Conservation (phyloP, 2,888 invertebrate genomes). For the Xanthia icteritia region DNA sequence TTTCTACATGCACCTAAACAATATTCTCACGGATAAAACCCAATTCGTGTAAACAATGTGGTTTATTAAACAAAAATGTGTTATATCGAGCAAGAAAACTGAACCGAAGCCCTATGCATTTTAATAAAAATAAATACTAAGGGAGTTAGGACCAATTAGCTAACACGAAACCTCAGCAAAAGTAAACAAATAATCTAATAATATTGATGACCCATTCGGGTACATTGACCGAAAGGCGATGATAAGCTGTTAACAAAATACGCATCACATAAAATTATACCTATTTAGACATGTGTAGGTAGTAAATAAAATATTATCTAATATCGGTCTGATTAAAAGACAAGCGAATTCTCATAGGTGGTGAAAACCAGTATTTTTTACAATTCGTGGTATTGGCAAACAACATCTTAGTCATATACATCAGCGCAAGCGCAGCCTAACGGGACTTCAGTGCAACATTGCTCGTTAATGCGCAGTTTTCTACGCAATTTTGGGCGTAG, state of each 20-base stretch:
- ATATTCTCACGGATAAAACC: neutral
- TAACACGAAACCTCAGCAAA: slow-evolving; percentile 12
- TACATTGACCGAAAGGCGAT: slow-evolving; percentile 35
- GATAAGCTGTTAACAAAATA: slow-evolving; percentile 24
- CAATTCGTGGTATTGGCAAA: slow-evolving; percentile 31
- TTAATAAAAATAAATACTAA: neutral
- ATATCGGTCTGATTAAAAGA: slow-evolving; percentile 7
- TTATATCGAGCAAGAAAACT: neutral
- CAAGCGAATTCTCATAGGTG: neutral
- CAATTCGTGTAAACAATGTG: neutral
- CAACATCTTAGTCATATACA: slow-evolving; percentile 42
- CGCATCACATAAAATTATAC: neutral
- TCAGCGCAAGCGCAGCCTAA: slow-evolving; percentile 7
- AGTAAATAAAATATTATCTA: slow-evolving; percentile 17
- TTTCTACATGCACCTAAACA: slow-evolving; percentile 19
- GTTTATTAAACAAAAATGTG: neutral
- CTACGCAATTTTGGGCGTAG: slow-evolving; percentile 28
- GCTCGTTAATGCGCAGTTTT: slow-evolving; percentile 16
- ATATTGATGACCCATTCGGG: slow-evolving; percentile 6
- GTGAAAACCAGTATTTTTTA: slow-evolving; percentile 29
- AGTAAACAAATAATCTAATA: slow-evolving; percentile 19
- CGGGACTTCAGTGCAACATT: slow-evolving; percentile 26
- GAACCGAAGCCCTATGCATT: neutral
- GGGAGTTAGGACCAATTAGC: neutral
- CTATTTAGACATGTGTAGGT: neutral